Percentiles rank a stretch among this genome's conserved stretches.
These are phyloP conservation scores for Drosophila emarginata DNA, from an alignment of 2,888 invertebrate species.

Conservation along the genomic window DNA sequence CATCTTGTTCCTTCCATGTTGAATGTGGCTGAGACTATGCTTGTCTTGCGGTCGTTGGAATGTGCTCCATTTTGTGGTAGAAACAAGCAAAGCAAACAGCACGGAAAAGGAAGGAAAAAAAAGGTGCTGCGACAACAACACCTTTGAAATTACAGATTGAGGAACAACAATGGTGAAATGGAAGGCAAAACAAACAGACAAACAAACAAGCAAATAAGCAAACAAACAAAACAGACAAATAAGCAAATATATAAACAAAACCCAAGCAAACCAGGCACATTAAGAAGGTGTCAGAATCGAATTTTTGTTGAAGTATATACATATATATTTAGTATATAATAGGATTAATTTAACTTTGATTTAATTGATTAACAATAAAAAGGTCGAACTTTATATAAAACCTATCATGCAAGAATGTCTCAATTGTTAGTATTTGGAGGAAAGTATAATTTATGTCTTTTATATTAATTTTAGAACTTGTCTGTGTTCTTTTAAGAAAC, in stretches of 20 bases:
- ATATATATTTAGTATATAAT: no score
- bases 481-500: no score
- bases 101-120: not conserved
- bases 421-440: no score
- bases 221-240: not conserved
- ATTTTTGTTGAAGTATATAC: not conserved
- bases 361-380: not conserved
- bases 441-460: no score
- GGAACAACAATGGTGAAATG: conserved; percentile 3
- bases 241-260: not conserved
- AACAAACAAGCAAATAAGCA: not conserved
- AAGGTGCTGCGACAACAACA: not conserved
- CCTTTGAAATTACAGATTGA: conserved; percentile 8
- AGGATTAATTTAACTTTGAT: not conserved
- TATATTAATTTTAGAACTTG: no score
- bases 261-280: not conserved
- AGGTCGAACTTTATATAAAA: not conserved
- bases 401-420: no score
- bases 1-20: not conserved
- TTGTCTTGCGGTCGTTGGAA: conserved; percentile 13
- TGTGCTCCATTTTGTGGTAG: conserved; percentile 28
- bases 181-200: conserved; percentile 4
- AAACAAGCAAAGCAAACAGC: conserved; percentile 10
- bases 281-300: not conserved
- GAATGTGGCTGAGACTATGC: not conserved